Evolutionary conservation across 2,113 vertebrate species (phyloP), one percentile per base, ranked within the genome.

Genomic region (Mormyrus iriodes): DNA sequence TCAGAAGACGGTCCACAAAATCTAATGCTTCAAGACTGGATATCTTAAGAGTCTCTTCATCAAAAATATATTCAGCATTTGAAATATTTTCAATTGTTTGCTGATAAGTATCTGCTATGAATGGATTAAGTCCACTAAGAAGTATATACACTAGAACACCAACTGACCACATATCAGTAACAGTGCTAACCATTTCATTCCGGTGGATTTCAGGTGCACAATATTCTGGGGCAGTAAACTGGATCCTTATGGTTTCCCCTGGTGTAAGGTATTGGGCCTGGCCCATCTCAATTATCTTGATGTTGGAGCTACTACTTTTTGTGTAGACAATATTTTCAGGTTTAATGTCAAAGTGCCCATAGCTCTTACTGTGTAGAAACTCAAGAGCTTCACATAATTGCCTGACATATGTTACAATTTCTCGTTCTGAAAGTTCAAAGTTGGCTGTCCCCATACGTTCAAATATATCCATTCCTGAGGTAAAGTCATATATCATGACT

Each of bases 161-260:
- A 51, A 99, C 96, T 19, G 98, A 97, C 98, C 98, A 99, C 98
- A 99, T 99, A 90, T 99, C 98, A 2, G 97, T 99, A 87, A 97
- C 97, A 88, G 96, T 94, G 93, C 96, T 99, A 92, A 99, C 97
- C 91, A 99, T 92, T 90, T 99, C 98, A 92, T 98, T 96, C 73
- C 98, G 98, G 93, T 99, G 98, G 90, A 99, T 97, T 95, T 99
- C 98, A 89, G 98, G 98, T 0, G 97, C 98, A 15, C 96, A 97
- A 83, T 98, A 99, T 91, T 99, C 98, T 90, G 97, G 96, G 90
- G 98, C 96, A 90, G 96, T 97, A 92, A 98, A 99, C 88, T 97
- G 97, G 91, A 99, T 94, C 92, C 97, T 97, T 89, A 99, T 97
- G 92, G 96, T 97, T 15, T 99, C 98, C 86, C 98, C 98, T 91